phyloP scores from a whole-genome alignment of 2,797 vertebrate genomes.

The Gila robusta region DNA sequence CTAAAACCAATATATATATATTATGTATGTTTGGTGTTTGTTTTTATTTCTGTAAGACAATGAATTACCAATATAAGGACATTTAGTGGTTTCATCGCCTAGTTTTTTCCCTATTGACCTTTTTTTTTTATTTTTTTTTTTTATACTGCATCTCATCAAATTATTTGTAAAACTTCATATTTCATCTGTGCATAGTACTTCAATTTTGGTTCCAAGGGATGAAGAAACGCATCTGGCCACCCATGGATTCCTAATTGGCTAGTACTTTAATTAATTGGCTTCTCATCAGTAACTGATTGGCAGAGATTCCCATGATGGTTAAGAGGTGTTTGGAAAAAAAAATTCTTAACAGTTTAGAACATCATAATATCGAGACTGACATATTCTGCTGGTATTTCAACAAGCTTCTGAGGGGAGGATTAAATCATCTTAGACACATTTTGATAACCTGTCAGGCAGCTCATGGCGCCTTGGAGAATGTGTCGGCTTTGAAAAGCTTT shows the following conservation, averaged over 20 bases:
- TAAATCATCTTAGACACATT: slow-evolving; percentile 63
- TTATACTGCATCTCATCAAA: neutral
- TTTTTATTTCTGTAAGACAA: too few species aligned
- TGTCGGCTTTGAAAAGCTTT: slow-evolving; percentile 58
- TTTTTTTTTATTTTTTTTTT: too few species aligned
- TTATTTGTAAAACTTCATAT: neutral
- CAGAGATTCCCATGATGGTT: slow-evolving; percentile 15
- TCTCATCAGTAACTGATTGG: slow-evolving; percentile 12
- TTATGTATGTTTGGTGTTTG: too few species aligned
- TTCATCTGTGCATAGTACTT: neutral
- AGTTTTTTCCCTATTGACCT: too few species aligned
- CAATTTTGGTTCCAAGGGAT: neutral
- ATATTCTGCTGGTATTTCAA: slow-evolving; percentile 54
- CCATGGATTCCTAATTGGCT: slow-evolving; percentile 21
- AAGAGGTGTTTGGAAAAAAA: slow-evolving; percentile 6
- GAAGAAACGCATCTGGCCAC: slow-evolving; percentile 25
- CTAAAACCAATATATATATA: too few species aligned
- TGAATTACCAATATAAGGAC: too few species aligned
- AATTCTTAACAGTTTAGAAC: slow-evolving; percentile 27
- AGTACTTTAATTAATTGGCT: slow-evolving; percentile 23
- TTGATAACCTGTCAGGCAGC: slow-evolving; percentile 65
- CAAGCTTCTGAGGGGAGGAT: slow-evolving; percentile 58
- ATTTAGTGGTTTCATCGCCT: too few species aligned
- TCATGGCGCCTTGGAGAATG: slow-evolving; percentile 51
- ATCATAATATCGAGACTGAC: slow-evolving; percentile 41